Base-by-base conservation (phyloP, 2,888 invertebrate genomes). In the Allophyes oxyacanthae region DNA sequence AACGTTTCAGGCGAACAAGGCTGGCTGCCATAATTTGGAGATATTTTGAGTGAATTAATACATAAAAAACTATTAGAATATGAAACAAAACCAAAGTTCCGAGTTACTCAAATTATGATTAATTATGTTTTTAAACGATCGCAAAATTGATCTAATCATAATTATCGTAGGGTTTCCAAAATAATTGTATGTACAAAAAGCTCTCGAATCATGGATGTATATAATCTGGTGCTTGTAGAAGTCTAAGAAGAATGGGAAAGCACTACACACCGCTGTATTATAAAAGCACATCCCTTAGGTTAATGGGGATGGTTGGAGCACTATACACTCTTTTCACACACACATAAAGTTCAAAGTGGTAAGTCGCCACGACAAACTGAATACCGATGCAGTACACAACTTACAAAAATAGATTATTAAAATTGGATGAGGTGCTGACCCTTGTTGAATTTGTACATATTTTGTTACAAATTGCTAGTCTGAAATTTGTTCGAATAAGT, bases 341-440 rank as follows among this genome's bases (percentile, higher is more conserved):
- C 0, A 49, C 14, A 48, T 42, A 60, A 50, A 42, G 53, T 64
- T 51, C 42, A 50, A n/a, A n/a, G n/a, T n/a, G n/a, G n/a, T n/a
- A n/a, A n/a, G 61, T 61, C 58, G 66, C 65, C 65, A 64, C 53
- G 40, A 41, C 20, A 54, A 46, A 72, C 55, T 69, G 62, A 78
- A 80, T 83, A 73, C 43, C 73, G 64, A 79, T 83, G 82, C 79
- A 81, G 80, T 79, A 76, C 72, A 67, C 38, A 30, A 56, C 10
- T n/a, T n/a, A 28, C 28, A 32, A 59, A 46, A 30, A 11, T 2
- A 0, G 44, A 25, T 34, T 1, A 41, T 36, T 20, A 52, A 55
- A 30, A 30, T 42, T 28, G 32, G 25, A 49, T 33, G 33, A 51
- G 25, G 14, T 43, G 30, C 40, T 44, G 5, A 6, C 32, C 2